Evolutionary conservation across 2,113 vertebrate genomes (phyloP).

Genomic region (Pagrus major): DNA sequence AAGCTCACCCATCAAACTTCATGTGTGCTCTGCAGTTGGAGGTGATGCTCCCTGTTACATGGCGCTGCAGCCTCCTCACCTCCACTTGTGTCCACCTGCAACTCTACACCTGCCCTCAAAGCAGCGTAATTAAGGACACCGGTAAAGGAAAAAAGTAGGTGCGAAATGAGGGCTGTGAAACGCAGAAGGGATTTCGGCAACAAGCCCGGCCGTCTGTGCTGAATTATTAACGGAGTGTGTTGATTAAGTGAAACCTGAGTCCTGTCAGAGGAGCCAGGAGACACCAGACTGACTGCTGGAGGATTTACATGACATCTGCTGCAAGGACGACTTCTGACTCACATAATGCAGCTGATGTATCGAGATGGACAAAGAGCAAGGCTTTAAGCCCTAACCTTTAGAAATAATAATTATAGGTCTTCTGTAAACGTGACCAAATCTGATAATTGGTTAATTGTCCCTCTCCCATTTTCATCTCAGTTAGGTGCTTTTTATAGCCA

Average conservation of each 20-base stretch:
- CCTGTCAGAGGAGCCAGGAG: conserved; percentile 48
- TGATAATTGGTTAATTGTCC: no score
- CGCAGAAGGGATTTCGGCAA: conserved; percentile 74
- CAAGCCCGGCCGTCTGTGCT: conserved; percentile 59
- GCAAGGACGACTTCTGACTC: not conserved
- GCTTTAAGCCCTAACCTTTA: no score
- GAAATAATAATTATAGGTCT: no score
- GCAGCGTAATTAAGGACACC: conserved; percentile 68
- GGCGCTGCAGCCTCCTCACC: not conserved
- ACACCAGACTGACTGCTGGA: conserved; percentile 42
- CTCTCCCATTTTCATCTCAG: no score
- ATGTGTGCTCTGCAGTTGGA: not conserved
- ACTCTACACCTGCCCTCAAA: conserved; percentile 62
- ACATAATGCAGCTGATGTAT: not conserved
- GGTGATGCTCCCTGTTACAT: conserved; percentile 12
- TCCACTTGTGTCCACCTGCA: conserved; percentile 41
- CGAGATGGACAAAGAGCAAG: not conserved
- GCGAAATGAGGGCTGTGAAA: conserved; percentile 76
- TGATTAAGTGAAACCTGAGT: conserved; percentile 77
- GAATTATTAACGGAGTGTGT: conserved; percentile 80
- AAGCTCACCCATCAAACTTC: not conserved
- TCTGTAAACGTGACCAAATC: no score
- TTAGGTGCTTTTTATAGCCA: no score
- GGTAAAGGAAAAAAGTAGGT: conserved; percentile 62
- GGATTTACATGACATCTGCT: conserved; percentile 36